A percentile compares a stretch with the other conserved stretches of the same genome.
Evolutionary conservation across 2,888 invertebrate species (phyloP).

Genomic region (Julus scandinavius): DNA sequence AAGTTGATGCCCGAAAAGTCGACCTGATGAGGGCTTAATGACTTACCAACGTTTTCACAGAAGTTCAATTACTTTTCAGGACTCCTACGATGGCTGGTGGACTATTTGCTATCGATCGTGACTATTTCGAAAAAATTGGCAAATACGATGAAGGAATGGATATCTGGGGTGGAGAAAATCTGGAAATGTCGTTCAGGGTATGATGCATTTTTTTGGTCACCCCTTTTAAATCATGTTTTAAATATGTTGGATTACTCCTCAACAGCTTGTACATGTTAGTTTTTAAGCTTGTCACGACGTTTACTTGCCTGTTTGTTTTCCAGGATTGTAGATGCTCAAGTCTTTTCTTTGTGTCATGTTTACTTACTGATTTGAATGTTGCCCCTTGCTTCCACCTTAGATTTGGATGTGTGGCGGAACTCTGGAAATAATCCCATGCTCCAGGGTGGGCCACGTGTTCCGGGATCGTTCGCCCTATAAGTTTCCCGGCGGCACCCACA

Average conservation of each 20-base stretch:
- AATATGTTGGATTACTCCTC: no score
- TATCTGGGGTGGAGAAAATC: constrained; percentile 98
- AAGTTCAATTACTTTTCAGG: constrained; percentile 62
- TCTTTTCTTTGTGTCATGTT: not conserved
- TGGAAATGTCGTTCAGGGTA: constrained; percentile 90
- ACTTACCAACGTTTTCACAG: no score
- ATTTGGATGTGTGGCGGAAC: constrained; percentile 94
- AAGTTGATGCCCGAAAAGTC: no score
- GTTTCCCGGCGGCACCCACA: constrained; percentile 98
- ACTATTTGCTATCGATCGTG: constrained; percentile 77
- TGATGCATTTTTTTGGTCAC: not conserved
- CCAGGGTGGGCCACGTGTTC: constrained; percentile 92
- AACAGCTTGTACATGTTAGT: not conserved
- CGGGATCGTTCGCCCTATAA: constrained; percentile 98
- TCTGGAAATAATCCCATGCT: constrained; percentile 94
- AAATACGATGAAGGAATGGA: constrained; percentile 99
- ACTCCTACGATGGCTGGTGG: constrained; percentile 99
- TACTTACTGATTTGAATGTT: constrained; percentile 13
- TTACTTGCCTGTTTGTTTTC: constrained; percentile 56
- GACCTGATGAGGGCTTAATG: no score
- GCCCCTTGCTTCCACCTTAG: not conserved
- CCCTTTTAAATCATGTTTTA: no score
- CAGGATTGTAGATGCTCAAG: constrained; percentile 39
- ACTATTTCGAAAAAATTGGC: constrained; percentile 97
- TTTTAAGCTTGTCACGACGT: not conserved